phyloP scores from a whole-genome alignment of 1,140 invertebrate genomes.

The Hyles euphorbiae region DNA sequence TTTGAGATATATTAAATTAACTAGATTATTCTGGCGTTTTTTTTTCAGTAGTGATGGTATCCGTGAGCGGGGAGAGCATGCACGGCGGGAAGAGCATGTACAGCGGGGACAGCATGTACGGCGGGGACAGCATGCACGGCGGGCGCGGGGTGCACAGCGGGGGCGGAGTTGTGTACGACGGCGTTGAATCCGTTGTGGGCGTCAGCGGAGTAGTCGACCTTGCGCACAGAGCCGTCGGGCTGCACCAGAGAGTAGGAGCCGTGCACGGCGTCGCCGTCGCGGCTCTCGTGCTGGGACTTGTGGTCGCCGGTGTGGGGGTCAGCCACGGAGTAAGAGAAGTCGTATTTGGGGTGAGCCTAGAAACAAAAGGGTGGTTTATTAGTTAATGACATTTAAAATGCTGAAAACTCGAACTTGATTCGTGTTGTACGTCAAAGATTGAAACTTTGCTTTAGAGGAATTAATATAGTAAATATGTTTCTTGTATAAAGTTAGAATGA shows the following conservation, averaged over 20 bases:
- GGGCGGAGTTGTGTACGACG: slow-evolving; percentile 67
- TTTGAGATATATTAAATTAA: too few relatives aligned
- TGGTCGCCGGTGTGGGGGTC: slow-evolving; percentile 40
- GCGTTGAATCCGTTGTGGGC: slow-evolving; percentile 67
- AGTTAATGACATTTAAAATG: too few relatives aligned
- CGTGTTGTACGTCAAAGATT: too few relatives aligned
- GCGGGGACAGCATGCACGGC: slow-evolving; percentile 1
- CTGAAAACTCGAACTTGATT: too few relatives aligned
- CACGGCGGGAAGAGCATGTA: slow-evolving; percentile 11
- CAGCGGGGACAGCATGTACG: slow-evolving; percentile 19
- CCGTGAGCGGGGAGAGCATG: slow-evolving; percentile 11
- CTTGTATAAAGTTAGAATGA: neutral
- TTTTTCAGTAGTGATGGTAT: slow-evolving; percentile 7
- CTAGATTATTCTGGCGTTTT: neutral
- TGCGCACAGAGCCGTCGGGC: slow-evolving; percentile 66
- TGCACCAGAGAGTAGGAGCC: slow-evolving; percentile 62
- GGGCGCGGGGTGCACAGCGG: slow-evolving; percentile 24
- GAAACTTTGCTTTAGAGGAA: too few relatives aligned
- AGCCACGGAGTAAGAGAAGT: too few relatives aligned
- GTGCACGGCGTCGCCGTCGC: slow-evolving; percentile 56
- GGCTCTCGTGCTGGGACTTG: slow-evolving; percentile 53
- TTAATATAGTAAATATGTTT: too few relatives aligned
- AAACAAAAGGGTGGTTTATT: neutral
- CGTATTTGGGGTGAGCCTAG: slow-evolving; percentile 25
- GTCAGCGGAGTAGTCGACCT: slow-evolving; percentile 66